A percentile compares a stretch with the other conserved stretches of the same genome.
These are phyloP conservation scores for Aspidapion aeneum DNA, from an alignment of 2,888 invertebrate species.

Conservation along the genomic window DNA sequence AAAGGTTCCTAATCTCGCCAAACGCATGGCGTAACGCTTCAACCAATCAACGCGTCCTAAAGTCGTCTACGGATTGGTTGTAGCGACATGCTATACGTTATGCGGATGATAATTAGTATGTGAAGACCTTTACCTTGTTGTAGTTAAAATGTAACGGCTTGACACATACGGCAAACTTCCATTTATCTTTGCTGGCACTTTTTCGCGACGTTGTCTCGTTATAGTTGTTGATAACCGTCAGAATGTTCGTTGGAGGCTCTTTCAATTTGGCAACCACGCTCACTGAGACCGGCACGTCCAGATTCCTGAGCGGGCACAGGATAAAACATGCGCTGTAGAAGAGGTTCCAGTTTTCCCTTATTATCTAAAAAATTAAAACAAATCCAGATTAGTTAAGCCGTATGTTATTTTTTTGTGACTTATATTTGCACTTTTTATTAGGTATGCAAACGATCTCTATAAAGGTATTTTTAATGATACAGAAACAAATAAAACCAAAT, in stretches of 20 bases:
- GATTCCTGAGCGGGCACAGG: slow-evolving; percentile 68
- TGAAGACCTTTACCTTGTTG: slow-evolving; percentile 69
- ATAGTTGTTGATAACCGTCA: slow-evolving; percentile 60
- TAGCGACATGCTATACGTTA: too few relatives aligned
- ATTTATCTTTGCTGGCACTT: slow-evolving; percentile 46
- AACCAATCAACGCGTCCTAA: too few relatives aligned
- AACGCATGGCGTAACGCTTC: too few relatives aligned
- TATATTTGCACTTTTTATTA: too few relatives aligned
- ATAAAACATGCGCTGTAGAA: slow-evolving; percentile 90
- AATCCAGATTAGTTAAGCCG: too few relatives aligned
- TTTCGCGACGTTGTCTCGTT: slow-evolving; percentile 46
- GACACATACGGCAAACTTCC: slow-evolving; percentile 72
- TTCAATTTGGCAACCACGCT: slow-evolving; percentile 63
- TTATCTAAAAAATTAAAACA: slow-evolving; percentile 60
- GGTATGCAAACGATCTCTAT: too few relatives aligned
- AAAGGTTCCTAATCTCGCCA: too few relatives aligned
- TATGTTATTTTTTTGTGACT: too few relatives aligned
- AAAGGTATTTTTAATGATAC: too few relatives aligned
- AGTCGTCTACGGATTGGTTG: too few relatives aligned
- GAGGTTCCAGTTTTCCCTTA: slow-evolving; percentile 91
- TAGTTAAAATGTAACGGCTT: slow-evolving; percentile 90
- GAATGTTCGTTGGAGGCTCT: slow-evolving; percentile 61
- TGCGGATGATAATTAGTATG: too few relatives aligned
- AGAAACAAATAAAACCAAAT: too few relatives aligned
- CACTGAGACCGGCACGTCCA: slow-evolving; percentile 62